Evolutionary conservation across 1,140 invertebrate genomes (phyloP).

Genomic region (Magallana ariakensis): DNA sequence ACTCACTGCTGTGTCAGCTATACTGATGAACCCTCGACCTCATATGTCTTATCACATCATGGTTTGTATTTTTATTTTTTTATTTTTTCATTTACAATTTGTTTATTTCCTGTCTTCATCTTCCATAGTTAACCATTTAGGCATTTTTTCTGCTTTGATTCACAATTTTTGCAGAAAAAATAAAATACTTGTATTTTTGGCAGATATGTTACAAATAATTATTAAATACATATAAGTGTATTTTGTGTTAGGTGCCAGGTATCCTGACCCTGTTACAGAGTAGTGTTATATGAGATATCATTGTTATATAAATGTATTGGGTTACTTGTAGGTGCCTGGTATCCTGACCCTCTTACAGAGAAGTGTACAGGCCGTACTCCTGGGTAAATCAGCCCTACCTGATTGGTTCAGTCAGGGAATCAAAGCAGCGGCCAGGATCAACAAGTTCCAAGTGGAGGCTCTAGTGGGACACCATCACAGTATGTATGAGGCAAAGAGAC

Average conservation of each 20-base stretch:
- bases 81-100: too few species aligned
- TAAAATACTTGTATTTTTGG: too few species aligned
- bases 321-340: conserved; percentile 87
- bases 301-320: background rate
- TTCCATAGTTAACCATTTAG: too few species aligned
- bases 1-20: conserved; percentile 90
- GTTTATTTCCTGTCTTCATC: too few species aligned
- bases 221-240: background rate
- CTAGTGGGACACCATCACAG: conserved; percentile 25
- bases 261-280: conserved; percentile 93
- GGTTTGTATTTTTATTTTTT: conserved; percentile 79
- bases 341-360: conserved; percentile 92
- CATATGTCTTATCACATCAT: conserved; percentile 89
- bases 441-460: conserved; percentile 50
- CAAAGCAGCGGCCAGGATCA: conserved; percentile 79
- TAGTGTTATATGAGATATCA: too few species aligned
- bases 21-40: conserved; percentile 91
- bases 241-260: conserved; percentile 86
- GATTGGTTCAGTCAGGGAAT: conserved; percentile 94
- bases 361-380: conserved; percentile 91
- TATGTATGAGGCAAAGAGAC: background rate
- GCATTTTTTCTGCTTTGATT: too few species aligned
- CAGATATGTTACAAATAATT: too few species aligned
- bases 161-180: too few species aligned
- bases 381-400: conserved; percentile 90